phyloP scores from a whole-genome alignment of 2,113 vertebrate species.

The Hydrochoerus hydrochaeris region DNA sequence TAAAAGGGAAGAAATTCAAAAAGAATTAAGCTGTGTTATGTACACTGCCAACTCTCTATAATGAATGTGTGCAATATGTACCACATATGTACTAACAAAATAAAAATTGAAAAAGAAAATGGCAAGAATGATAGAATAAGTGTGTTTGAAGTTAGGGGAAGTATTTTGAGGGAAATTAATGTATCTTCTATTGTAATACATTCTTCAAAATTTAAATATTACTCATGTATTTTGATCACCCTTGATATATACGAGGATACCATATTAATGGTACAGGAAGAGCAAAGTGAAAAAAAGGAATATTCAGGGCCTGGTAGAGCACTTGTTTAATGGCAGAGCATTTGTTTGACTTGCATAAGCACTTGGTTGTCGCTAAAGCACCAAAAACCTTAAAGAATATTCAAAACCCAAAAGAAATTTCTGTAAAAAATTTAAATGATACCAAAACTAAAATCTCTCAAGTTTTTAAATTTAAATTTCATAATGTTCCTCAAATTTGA shows the following conservation, averaged over 20 bases:
- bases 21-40: background rate
- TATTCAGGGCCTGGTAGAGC: background rate
- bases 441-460: background rate
- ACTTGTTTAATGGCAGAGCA: background rate
- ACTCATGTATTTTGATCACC: background rate
- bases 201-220: background rate
- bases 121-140: background rate
- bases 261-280: background rate
- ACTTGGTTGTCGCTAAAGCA: background rate
- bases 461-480: background rate
- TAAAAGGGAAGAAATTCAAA: background rate
- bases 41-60: background rate
- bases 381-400: background rate
- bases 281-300: background rate
- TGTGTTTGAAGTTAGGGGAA: background rate
- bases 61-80: background rate
- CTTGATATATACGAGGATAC: background rate
- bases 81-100: background rate
- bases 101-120: background rate
- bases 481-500: background rate
- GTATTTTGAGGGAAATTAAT: background rate
- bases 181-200: background rate
- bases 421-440: background rate
- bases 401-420: background rate
- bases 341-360: background rate